Evolutionary conservation across 1,140 invertebrate species (phyloP), one percentile per base, ranked within the genome.

Genomic region (Aphelenchoides fujianensis): DNA sequence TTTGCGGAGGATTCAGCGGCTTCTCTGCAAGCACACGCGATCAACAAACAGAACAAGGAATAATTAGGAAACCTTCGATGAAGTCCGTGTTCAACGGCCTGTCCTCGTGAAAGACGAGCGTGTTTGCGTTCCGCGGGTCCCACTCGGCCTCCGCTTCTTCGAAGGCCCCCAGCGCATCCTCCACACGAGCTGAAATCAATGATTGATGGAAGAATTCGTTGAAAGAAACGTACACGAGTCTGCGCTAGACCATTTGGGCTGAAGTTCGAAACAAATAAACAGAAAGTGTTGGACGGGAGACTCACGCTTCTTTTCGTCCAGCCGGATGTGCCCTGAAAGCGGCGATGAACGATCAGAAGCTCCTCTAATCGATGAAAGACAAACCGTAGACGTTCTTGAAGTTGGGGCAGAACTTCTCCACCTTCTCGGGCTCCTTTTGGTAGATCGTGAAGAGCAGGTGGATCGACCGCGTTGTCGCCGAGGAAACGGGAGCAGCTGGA

Each of bases 1-100:
- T 9, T 70, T 34, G 7, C 69, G 69, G 3, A 70, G 35, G 23
- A n/a, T 70, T 70, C 30, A 70, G 27, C 30, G 69, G 69, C 7
- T 12, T 30, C 48, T 70, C 69, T 70, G 2, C 27, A 70, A 70
- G 23, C n/a, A n/a, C n/a, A n/a, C n/a, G n/a, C n/a, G n/a, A n/a
- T n/a, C n/a, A n/a, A n/a, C n/a, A n/a, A n/a, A n/a, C n/a, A n/a
- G n/a, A n/a, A n/a, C n/a, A n/a, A n/a, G n/a, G n/a, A n/a, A n/a
- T n/a, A n/a, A n/a, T n/a, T n/a, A 48, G 41, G 23, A 48, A 48
- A 48, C 41, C 41, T 23, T 48, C 23, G 41, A 48, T 48, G 41
- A 48, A 48, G 23, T 23, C 12, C 23, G 41, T 48, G 23, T 48
- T 48, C 12, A 68, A 19, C n/a, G 1, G 1, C 16, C 16, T 66